These are phyloP conservation scores for Cololabis saira DNA, from an alignment of 2,113 vertebrate genomes.

Conservation along the genomic window DNA sequence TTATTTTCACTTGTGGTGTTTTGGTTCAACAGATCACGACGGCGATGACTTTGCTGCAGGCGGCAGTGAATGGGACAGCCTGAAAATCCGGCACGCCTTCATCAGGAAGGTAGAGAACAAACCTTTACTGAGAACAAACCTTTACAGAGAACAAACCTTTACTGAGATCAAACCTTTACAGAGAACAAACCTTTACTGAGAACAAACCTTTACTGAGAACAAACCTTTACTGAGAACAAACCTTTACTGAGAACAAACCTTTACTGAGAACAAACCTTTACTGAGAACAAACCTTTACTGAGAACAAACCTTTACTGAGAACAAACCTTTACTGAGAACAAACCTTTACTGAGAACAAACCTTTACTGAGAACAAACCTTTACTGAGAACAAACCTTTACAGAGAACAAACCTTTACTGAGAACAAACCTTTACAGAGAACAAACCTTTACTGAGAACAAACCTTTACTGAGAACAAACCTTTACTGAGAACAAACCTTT, in stretches of 20 bases:
- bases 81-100: slow-evolving; percentile 88
- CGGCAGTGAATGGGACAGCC: slow-evolving; percentile 82
- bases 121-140: neutral
- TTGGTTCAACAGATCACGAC: slow-evolving; percentile 9
- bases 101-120: slow-evolving; percentile 88
- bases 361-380: slow-evolving; percentile 3
- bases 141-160: slow-evolving; percentile 11
- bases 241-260: slow-evolving; percentile 3
- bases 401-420: slow-evolving; percentile 14
- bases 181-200: slow-evolving; percentile 7
- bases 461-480: slow-evolving; percentile 18
- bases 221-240: slow-evolving; percentile 4
- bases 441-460: neutral
- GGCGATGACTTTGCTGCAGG: slow-evolving; percentile 80
- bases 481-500: too few relatives aligned
- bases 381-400: too few relatives aligned
- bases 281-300: slow-evolving; percentile 25
- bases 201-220: too few relatives aligned
- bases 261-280: slow-evolving; percentile 4
- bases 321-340: neutral
- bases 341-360: slow-evolving; percentile 4
- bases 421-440: too few relatives aligned
- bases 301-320: slow-evolving; percentile 17
- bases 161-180: too few relatives aligned
- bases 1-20: slow-evolving; percentile 2